Evolutionary conservation across 1,140 invertebrate species (phyloP), one percentile per base, ranked within the genome.

Genomic region (Cyrtorhinus lividipennis): DNA sequence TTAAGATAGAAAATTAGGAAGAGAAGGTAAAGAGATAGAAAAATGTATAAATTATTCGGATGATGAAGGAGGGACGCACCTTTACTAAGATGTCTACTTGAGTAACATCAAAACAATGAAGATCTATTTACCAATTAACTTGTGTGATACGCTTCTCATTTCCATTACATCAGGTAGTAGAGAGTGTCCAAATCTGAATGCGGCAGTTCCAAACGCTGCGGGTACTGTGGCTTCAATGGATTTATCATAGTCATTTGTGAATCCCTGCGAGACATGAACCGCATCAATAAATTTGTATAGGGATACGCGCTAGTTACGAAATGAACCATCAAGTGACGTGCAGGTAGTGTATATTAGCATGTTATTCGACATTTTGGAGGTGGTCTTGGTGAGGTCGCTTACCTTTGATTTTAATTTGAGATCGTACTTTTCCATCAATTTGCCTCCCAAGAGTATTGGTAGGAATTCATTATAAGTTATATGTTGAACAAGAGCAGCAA

Each of bases 401-500:
- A 68, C 90, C 73, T 87, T 83, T 2, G 89, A 83, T 67, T 90
- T 75, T 1, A 92, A 75, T 71, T 92, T 90, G 13, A 97, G 72
- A 0, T 87, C 87, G 69, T 91, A 92, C 56, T 67, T 61, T 18
- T 64, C 44, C 61, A 70, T 63, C 24, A 45, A 44, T 30, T 61
- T 38, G 62, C 73, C 70, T 77, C 88, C 87, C 59, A 94, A 73
- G 12, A 95, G 76, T 48, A 91, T 80, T 0, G 92, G 92, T n/a
- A 96, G 73, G 71, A 88, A 94, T 72, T 95, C 91, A 18, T 82
- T 81, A 73, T 90, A 96, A 0, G 88, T 90, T 38, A 95, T 86
- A 62, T 94, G 89, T 73, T 95, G 92, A 1, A 92, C 72, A 68
- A 90, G 77, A 5, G 89, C 90, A 1, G 81, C 84, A 1, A 95